These are phyloP conservation scores for Hecatera dysodea DNA, from an alignment of 2,888 invertebrate species.

Conservation along the genomic window DNA sequence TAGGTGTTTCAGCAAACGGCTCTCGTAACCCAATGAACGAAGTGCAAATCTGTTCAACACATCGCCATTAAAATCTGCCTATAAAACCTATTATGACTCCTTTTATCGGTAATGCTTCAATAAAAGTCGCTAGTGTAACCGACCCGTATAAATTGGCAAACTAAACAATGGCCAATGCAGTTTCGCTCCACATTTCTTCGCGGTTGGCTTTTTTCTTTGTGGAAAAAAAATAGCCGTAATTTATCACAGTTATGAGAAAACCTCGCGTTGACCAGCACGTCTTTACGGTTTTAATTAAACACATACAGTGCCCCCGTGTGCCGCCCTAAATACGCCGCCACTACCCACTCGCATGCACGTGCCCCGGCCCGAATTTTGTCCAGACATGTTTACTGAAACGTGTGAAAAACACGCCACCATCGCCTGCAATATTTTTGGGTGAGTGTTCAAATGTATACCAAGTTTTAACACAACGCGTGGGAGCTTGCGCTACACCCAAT, in stretches of 20 bases:
- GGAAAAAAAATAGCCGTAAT: slow-evolving; percentile 78
- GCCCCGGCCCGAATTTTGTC: slow-evolving; percentile 76
- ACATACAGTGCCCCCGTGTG: slow-evolving; percentile 80
- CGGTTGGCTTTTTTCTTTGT: slow-evolving; percentile 85
- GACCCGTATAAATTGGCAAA: slow-evolving; percentile 91
- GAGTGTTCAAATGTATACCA: slow-evolving; percentile 73
- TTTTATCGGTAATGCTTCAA: slow-evolving; percentile 90
- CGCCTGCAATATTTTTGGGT: slow-evolving; percentile 77
- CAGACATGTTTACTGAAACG: slow-evolving; percentile 80
- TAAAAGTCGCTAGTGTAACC: slow-evolving; percentile 90
- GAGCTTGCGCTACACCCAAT: slow-evolving; percentile 77
- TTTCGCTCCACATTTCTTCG: slow-evolving; percentile 89
- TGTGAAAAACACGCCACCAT: slow-evolving; percentile 76
- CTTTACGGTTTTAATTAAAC: slow-evolving; percentile 86
- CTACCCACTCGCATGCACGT: slow-evolving; percentile 74
- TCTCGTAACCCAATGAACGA: slow-evolving; percentile 73
- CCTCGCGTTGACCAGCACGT: slow-evolving; percentile 88
- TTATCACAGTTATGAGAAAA: slow-evolving; percentile 90
- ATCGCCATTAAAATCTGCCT: slow-evolving; percentile 88
- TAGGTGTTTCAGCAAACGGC: slow-evolving; percentile 51
- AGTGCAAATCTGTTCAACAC: slow-evolving; percentile 82
- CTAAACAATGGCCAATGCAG: slow-evolving; percentile 89
- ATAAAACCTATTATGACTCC: slow-evolving; percentile 88
- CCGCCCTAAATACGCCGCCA: slow-evolving; percentile 81
- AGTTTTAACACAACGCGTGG: slow-evolving; percentile 57